These are phyloP conservation scores for Lagria hirta DNA, from an alignment of 2,888 invertebrate species.

Conservation along the genomic window DNA sequence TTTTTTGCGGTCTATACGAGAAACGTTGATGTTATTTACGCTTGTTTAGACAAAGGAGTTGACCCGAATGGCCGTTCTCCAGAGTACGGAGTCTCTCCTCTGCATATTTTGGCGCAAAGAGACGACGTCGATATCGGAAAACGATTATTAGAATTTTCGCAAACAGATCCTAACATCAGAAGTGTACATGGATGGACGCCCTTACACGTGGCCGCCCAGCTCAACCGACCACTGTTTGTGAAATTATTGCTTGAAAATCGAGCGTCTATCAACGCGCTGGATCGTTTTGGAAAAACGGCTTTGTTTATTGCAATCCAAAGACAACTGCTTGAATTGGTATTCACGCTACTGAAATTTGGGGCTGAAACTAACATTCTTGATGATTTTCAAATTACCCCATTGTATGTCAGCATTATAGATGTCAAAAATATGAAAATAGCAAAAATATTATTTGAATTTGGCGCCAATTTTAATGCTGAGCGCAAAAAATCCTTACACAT, in stretches of 20 bases:
- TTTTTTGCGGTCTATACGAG: constrained; percentile 4
- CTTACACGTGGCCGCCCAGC: constrained; percentile 4
- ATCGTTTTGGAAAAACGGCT: constrained; percentile 30
- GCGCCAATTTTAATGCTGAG: constrained; percentile 26
- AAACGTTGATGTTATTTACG: constrained; percentile 3
- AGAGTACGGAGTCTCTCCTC: constrained; percentile 3
- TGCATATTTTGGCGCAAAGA: constrained; percentile 14
- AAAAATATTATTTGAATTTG: constrained; percentile 31
- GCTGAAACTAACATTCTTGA: constrained; percentile 34
- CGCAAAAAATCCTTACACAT: constrained; percentile 1
- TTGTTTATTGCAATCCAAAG: constrained; percentile 32
- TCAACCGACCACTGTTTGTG: constrained; percentile 12
- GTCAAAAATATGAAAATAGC: constrained; percentile 29
- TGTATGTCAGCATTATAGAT: constrained; percentile 32
- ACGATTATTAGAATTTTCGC: constrained; percentile 2
- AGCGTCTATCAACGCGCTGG: constrained; percentile 32
- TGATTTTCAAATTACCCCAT: constrained; percentile 38
- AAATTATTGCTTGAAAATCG: constrained; percentile 29
- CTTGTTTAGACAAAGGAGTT: constrained; percentile 5
- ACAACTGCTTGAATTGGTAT: constrained; percentile 25
- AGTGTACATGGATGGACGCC: constrained; percentile 5
- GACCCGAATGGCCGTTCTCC: background rate
- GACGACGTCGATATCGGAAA: constrained; percentile 6
- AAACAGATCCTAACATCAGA: constrained; percentile 3
- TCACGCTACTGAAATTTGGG: constrained; percentile 28